A percentile compares a stretch with the other conserved stretches of the same genome.
Conservation (phyloP, 35 echinoderm and acorn worm genomes). For the Stichopus chloronotus region DNA sequence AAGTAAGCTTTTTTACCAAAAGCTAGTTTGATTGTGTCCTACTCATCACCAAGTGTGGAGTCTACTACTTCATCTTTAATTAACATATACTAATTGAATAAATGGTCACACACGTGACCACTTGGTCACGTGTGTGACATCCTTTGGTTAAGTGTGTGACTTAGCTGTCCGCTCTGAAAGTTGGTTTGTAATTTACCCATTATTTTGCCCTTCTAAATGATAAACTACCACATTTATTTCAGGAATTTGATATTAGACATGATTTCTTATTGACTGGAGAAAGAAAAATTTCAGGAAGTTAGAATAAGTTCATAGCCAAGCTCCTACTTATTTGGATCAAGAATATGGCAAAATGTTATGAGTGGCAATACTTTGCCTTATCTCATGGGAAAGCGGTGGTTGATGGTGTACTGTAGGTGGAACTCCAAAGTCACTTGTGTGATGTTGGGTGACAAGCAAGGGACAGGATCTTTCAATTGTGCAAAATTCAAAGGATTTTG, state of each 20-base stretch:
- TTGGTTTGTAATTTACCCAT: conserved; percentile 31
- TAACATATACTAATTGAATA: conserved; percentile 7
- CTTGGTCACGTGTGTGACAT: conserved; percentile 25
- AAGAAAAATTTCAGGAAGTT: conserved; percentile 30
- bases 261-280: conserved; percentile 10
- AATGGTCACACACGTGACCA: conserved; percentile 35
- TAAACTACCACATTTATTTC: conserved; percentile 8
- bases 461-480: not conserved
- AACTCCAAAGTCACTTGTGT: not conserved
- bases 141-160: not conserved
- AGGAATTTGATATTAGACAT: not conserved
- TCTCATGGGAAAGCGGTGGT: not conserved
- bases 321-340: not conserved
- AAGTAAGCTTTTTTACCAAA: conserved; percentile 27
- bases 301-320: conserved; percentile 49
- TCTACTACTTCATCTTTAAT: conserved; percentile 24
- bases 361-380: too few species aligned
- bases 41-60: not conserved
- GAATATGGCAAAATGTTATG: too few species aligned
- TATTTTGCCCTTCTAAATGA: not conserved
- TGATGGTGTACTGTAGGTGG: conserved; percentile 14
- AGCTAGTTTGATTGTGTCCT: conserved; percentile 24
- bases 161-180: not conserved
- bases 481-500: too few species aligned
- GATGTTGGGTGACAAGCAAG: not conserved